Base-by-base conservation (phyloP, 2,113 vertebrate species). In the Sclerurus mexicanus region DNA sequence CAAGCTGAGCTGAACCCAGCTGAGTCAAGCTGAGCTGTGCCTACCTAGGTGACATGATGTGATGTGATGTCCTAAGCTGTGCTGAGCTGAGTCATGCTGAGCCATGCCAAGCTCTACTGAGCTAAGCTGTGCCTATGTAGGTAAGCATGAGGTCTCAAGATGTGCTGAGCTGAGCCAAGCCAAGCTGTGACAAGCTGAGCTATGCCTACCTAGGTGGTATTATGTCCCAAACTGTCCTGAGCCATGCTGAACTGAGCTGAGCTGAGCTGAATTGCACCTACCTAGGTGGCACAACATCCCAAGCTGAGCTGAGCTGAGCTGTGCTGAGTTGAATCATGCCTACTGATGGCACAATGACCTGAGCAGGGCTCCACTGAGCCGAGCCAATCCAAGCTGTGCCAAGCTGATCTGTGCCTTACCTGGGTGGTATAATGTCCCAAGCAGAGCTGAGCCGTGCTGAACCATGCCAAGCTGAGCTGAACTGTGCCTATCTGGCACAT, bases 311-410 rank as follows among this genome's bases (percentile, higher is more conserved):
- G 0, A 76, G 33, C n/a, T 0, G 1, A 60, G 35, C 42, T 21
- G 9, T 14, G n/a, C 44, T 0, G 0, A 58, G 47, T 25, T 39
- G 33, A 82, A 64, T 72, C 9, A 15, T 1, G 2, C 24, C 28
- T 59, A 13, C 10, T 64, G 16, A 11, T 33, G 20, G 20, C 62
- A 75, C 12, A 22, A 12, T 10, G 19, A 28, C 62, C 52, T 12
- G 17, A 47, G 47, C 20, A 18, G 20, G 15, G n/a, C 40, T 31
- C 31, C 49, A 21, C 17, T 17, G 10, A 81, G 25, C 35, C 9
- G 19, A 14, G 39, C 59, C 59, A 44, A 50, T 37, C 50, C 67
- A 37, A 66, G 27, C 33, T 58, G 31, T 42, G 35, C 21, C 14
- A 12, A 50, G 3, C 7, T 5, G n/a, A 49, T 10, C 24, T 3